Evolutionary conservation across 2,888 invertebrate species (phyloP).

Genomic region (Troilus luridus): DNA sequence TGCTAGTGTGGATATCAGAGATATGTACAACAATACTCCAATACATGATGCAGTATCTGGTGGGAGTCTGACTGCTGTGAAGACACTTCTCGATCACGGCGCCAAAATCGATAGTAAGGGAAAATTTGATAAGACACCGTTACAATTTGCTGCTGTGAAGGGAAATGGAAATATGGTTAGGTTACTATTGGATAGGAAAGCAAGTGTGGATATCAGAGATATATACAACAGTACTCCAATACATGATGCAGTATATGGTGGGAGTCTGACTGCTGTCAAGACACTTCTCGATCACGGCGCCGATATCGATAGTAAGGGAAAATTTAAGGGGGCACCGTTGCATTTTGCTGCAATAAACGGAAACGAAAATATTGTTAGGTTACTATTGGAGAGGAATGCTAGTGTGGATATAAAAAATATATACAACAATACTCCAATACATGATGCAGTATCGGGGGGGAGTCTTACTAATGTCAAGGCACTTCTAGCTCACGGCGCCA

Average conservation of each 20-base stretch:
- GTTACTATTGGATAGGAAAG: no score
- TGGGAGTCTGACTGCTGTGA: no score
- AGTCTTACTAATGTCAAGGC: not conserved
- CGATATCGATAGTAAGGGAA: slow-evolving; percentile 71
- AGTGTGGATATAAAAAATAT: not conserved
- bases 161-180: no score
- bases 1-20: no score
- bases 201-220: no score
- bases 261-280: not conserved
- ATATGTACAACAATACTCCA: no score
- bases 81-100: no score
- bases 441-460: not conserved
- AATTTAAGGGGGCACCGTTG: not conserved
- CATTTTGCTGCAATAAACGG: not conserved
- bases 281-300: not conserved
- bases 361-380: not conserved
- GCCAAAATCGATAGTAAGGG: no score
- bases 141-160: no score
- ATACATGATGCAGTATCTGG: no score
- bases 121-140: no score
- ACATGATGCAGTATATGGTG: not conserved
- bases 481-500: not conserved
- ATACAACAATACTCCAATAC: not conserved
- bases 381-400: not conserved
- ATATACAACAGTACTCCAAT: no score